phyloP scores from a whole-genome alignment of 2,113 vertebrate genomes.

The Hiodon alosoides region DNA sequence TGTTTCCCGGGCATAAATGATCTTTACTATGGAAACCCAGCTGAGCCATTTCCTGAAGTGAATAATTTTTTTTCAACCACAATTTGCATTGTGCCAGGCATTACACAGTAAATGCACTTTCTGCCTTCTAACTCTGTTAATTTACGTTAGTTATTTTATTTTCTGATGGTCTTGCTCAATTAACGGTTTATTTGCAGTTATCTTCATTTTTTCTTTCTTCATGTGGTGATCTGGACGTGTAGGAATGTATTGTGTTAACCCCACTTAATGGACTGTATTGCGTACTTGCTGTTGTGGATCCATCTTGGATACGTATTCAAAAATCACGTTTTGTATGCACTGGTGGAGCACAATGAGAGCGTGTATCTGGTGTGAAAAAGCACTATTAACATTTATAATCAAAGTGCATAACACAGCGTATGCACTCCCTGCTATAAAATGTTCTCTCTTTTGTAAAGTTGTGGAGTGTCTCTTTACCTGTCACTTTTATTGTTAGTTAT shows the following conservation, averaged over 20 bases:
- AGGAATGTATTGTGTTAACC: neutral
- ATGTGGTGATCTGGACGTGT: neutral
- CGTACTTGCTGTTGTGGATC: neutral
- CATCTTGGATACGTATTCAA: slow-evolving; percentile 2
- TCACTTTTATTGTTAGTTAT: neutral
- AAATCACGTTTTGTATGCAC: neutral
- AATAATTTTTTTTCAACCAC: neutral
- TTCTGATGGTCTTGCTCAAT: slow-evolving; percentile 40
- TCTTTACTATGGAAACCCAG: neutral
- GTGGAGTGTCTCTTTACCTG: slow-evolving; percentile 8
- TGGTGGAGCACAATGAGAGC: neutral
- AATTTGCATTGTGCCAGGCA: slow-evolving; percentile 30
- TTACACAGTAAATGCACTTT: slow-evolving; percentile 61
- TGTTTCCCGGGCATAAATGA: too few relatives aligned
- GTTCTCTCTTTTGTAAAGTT: slow-evolving; percentile 16
- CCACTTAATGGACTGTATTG: neutral
- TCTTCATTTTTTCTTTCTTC: slow-evolving; percentile 4
- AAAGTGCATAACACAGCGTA: slow-evolving; percentile 42
- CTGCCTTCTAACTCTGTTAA: slow-evolving; percentile 32
- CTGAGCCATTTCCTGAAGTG: slow-evolving; percentile 9
- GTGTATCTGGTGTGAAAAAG: slow-evolving; percentile 3
- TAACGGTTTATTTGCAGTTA: slow-evolving; percentile 47
- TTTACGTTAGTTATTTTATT: slow-evolving; percentile 21
- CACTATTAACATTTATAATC: slow-evolving; percentile 25
- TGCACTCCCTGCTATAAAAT: slow-evolving; percentile 40